Conservation (phyloP, 2,113 vertebrate genomes). For the Chionomys nivalis region DNA sequence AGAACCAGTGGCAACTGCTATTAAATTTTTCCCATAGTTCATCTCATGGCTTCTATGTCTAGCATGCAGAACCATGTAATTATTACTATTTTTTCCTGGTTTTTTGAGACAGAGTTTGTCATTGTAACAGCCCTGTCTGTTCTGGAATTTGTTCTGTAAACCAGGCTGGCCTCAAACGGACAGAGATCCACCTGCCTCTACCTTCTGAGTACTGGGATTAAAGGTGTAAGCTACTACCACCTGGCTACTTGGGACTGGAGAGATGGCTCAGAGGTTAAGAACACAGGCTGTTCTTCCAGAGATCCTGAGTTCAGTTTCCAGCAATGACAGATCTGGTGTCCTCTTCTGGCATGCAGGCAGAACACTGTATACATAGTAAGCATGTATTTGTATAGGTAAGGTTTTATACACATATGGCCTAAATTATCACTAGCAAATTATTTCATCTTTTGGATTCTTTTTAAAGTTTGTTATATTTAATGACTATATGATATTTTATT, state of each 20-base stretch:
- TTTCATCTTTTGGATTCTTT: constrained; percentile 24
- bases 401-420: not conserved
- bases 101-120: too few relatives aligned
- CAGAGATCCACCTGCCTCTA: not conserved
- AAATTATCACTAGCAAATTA: not conserved
- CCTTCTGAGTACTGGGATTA: not conserved
- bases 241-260: not conserved
- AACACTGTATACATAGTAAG: not conserved
- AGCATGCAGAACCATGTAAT: not conserved
- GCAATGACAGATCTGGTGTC: not conserved
- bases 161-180: not conserved
- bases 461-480: not conserved
- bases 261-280: not conserved
- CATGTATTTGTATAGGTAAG: not conserved
- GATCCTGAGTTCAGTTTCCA: not conserved
- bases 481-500: constrained; percentile 18
- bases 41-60: not conserved
- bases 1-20: not conserved
- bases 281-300: not conserved
- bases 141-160: too few relatives aligned
- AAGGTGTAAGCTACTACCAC: not conserved
- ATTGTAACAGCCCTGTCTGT: too few relatives aligned
- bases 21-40: not conserved
- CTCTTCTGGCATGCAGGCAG: not conserved
- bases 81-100: too few relatives aligned